Conservation (phyloP, 2,888 invertebrate species). For the Glyphotaelius pellucidus region DNA sequence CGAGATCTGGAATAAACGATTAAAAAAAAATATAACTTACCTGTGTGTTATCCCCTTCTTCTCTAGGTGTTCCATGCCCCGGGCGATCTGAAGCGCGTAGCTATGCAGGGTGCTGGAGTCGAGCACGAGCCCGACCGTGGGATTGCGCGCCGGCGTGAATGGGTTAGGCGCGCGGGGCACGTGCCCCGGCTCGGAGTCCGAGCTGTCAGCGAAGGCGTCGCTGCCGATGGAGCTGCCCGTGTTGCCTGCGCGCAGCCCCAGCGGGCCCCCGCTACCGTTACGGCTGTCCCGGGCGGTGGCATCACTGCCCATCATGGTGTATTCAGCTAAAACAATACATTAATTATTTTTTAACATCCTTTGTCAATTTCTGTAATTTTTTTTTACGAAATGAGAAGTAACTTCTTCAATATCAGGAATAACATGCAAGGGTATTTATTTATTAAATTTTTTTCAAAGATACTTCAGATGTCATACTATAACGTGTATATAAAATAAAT, state of each 20-base stretch:
- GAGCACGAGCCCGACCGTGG: constrained; percentile 70
- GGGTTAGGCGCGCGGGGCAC: neutral
- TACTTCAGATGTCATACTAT: too few relatives aligned
- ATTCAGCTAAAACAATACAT: constrained; percentile 73
- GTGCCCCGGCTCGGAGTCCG: constrained; percentile 11
- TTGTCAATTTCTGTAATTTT: too few relatives aligned
- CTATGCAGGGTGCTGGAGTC: constrained; percentile 79
- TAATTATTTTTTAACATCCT: too few relatives aligned
- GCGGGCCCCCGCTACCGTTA: constrained; percentile 59
- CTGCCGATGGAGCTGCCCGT: constrained; percentile 73
- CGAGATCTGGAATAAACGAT: too few relatives aligned
- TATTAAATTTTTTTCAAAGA: too few relatives aligned
- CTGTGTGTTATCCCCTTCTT: constrained; percentile 83
- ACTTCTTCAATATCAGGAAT: too few relatives aligned
- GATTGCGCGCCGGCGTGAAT: constrained; percentile 4
- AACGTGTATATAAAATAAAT: too few relatives aligned
- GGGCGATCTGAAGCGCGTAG: constrained; percentile 88
- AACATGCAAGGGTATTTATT: too few relatives aligned
- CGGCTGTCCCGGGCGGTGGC: constrained; percentile 55
- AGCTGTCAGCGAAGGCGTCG: constrained; percentile 68
- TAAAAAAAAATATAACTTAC: constrained; percentile 70
- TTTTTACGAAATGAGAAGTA: too few relatives aligned
- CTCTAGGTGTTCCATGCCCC: constrained; percentile 88
- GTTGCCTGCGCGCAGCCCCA: constrained; percentile 73
- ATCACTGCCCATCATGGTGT: constrained; percentile 75